These are phyloP conservation scores for Coregonus ussuriensis DNA, from an alignment of 2,797 vertebrate species.

Conservation along the genomic window DNA sequence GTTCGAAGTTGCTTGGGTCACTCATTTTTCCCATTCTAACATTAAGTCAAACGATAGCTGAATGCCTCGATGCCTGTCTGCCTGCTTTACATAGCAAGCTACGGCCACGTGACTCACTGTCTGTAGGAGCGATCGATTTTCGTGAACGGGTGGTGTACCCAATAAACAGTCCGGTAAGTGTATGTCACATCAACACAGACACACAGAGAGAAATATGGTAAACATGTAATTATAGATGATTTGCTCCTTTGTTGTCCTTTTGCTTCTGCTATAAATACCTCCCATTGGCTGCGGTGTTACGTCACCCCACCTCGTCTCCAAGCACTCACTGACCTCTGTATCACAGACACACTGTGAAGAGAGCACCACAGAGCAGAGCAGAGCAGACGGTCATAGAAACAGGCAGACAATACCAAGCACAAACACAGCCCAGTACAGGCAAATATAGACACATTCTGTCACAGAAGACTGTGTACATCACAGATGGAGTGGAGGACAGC, in stretches of 20 bases:
- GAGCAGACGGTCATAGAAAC: neutral
- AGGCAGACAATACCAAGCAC: neutral
- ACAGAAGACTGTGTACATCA: neutral
- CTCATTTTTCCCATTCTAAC: no score
- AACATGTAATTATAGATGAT: slow-evolving; percentile 6
- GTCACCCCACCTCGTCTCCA: slow-evolving; percentile 54
- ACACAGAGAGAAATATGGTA: neutral
- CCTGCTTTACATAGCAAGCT: no score
- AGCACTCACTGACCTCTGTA: slow-evolving; percentile 75
- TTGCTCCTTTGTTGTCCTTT: slow-evolving; percentile 45
- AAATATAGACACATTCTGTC: neutral
- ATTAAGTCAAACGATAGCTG: no score
- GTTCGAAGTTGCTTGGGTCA: no score
- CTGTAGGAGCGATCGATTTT: no score
- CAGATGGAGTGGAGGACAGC: neutral
- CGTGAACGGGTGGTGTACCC: no score
- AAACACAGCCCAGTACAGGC: neutral
- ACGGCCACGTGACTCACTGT: no score
- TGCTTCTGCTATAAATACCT: slow-evolving; percentile 65
- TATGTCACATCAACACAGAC: neutral
- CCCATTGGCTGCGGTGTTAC: slow-evolving; percentile 68
- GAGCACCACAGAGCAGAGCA: neutral
- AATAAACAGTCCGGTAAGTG: neutral
- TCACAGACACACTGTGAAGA: slow-evolving; percentile 51
- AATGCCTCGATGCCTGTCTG: no score